Base-by-base conservation (phyloP, 2,888 invertebrate species). In the Phengaris arion region DNA sequence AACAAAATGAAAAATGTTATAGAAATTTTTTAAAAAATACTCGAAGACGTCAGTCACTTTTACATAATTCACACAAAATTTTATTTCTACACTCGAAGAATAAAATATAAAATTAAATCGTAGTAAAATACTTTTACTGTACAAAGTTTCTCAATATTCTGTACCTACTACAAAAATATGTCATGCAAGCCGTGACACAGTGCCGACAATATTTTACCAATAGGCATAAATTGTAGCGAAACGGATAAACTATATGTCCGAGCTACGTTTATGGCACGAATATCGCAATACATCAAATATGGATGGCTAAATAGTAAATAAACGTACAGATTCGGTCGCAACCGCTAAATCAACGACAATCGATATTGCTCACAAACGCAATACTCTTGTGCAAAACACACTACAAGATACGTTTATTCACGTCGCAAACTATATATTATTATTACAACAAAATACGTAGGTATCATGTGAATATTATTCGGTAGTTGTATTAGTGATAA, bases 231-330 rank as follows among this genome's bases (percentile, higher is more conserved):
- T 64, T 12, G 64, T 35, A 9, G 12, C 64, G 35, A 12, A 64
- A 64, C 64, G 64, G 64, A 64, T 64, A 13, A 64, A 64, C 64
- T 64, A 64, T 64, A 64, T 64, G 64, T 35, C 64, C 35, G 2
- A 52, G 45, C 2, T 64, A 35, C 64, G 13, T 64, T 64, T 45
- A 64, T 45, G 64, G 64, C 64, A 64, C 64, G 35, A 64, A 64
- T 64, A 45, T 64, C 64, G 35, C 64, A 64, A 64, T 64, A 64
- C 45, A 64, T 64, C 64, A 64, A 64, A 45, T 45, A 45, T 64
- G 64, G 64, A 64, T 64, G 64, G 64, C 64, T 64, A 64, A 64
- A 64, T 10, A 64, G 35, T 64, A 64, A 64, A 64, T 10, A 64
- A 64, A 64, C 64, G 64, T 12, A 15, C 64, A 35, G 64, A 64